phyloP scores from a whole-genome alignment of 2,888 invertebrate genomes.

The Matsumyia berberina region DNA sequence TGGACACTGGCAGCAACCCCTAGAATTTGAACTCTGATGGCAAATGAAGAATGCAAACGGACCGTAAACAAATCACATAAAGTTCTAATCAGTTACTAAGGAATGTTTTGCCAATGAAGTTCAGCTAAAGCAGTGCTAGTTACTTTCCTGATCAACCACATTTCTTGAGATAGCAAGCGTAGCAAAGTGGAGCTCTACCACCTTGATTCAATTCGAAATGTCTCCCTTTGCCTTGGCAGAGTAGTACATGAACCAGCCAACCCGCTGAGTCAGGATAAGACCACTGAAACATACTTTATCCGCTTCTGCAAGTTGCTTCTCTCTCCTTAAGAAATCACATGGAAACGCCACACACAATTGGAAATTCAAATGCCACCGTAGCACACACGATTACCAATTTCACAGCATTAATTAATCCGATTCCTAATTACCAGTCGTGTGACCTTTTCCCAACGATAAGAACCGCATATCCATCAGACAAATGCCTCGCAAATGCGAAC shows the following conservation, averaged over 20 bases:
- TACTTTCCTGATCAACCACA: too few species aligned
- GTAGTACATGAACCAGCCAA: too few species aligned
- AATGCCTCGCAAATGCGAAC: slow-evolving; percentile 81
- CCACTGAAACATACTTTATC: neutral
- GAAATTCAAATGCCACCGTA: slow-evolving; percentile 4
- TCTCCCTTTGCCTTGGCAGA: neutral
- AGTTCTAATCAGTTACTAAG: too few species aligned
- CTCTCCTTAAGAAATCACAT: neutral
- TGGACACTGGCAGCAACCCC: too few species aligned
- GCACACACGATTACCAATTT: slow-evolving; percentile 1
- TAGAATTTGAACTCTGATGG: too few species aligned
- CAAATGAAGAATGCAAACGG: too few species aligned
- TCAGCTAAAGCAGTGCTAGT: too few species aligned
- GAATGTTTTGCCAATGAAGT: too few species aligned
- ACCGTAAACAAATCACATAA: too few species aligned
- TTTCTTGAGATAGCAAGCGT: too few species aligned
- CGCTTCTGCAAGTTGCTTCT: neutral
- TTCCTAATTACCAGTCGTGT: slow-evolving; percentile 8
- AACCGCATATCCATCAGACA: slow-evolving; percentile 78
- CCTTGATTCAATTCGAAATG: too few species aligned
- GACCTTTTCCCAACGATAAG: neutral
- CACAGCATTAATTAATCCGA: slow-evolving; percentile 18
- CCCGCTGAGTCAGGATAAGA: neutral
- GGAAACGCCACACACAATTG: neutral
- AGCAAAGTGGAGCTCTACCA: too few species aligned